These are phyloP conservation scores for Amazona vittata DNA, from an alignment of 2,113 vertebrate genomes.

Conservation along the genomic window DNA sequence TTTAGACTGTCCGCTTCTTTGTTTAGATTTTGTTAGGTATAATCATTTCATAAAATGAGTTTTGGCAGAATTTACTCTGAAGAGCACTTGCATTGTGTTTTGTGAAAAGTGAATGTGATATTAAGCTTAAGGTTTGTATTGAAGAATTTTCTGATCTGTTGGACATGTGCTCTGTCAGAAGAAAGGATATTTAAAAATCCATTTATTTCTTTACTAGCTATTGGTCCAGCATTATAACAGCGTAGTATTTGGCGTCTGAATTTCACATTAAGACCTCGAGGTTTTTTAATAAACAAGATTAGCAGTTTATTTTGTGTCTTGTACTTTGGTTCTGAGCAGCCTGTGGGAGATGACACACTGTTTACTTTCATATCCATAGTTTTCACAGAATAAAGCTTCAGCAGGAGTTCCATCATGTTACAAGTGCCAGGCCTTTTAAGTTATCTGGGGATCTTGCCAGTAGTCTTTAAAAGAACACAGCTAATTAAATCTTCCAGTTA, in stretches of 20 bases:
- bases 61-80: background rate
- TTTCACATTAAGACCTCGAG: background rate
- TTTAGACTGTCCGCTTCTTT: background rate
- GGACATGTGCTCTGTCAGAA: background rate
- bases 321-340: background rate
- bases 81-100: background rate
- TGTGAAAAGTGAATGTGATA: background rate
- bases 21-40: background rate
- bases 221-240: background rate
- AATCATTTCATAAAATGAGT: background rate
- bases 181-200: background rate
- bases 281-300: background rate
- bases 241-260: background rate
- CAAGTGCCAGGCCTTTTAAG: constrained; percentile 37
- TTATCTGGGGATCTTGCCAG: constrained; percentile 56
- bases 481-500: constrained; percentile 72
- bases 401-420: background rate
- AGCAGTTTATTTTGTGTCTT: background rate
- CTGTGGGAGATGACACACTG: background rate
- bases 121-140: background rate
- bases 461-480: constrained; percentile 39
- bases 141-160: background rate
- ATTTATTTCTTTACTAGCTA: background rate
- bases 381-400: constrained; percentile 33
- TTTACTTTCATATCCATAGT: constrained; percentile 13